Percentiles rank a stretch among this genome's conserved stretches.
These are phyloP conservation scores for Spinus pinus DNA, from an alignment of 2,797 vertebrate genomes.

Conservation along the genomic window DNA sequence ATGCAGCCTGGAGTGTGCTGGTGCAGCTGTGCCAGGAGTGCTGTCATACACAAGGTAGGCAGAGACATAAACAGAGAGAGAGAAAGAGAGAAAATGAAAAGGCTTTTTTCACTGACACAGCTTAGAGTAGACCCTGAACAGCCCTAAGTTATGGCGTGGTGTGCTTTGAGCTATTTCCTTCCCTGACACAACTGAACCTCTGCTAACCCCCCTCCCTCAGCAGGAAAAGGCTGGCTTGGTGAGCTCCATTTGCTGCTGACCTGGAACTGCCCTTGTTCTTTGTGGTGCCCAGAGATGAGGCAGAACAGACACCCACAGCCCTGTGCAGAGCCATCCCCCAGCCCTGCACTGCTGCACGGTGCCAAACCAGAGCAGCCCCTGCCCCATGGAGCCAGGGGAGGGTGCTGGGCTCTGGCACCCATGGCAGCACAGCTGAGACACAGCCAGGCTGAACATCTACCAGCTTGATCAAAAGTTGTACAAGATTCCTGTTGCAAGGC, in stretches of 20 bases:
- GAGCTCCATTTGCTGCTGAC: background rate
- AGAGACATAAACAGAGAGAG: background rate
- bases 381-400: accelerated
- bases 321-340: background rate
- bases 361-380: background rate
- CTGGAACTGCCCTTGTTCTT: background rate
- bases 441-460: accelerated
- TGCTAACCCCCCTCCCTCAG: background rate
- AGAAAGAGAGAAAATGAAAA: background rate
- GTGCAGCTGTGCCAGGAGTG: background rate
- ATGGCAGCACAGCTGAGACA: background rate
- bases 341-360: accelerated
- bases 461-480: background rate
- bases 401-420: background rate
- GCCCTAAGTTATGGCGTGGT: background rate
- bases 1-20: background rate
- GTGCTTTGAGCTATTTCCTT: background rate
- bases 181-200: background rate
- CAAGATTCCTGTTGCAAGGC: background rate
- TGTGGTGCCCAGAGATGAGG: background rate
- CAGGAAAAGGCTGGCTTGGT: background rate
- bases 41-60: accelerated
- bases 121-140: background rate
- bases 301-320: background rate
- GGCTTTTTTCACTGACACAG: background rate